Conservation (phyloP, 1,140 invertebrate species). For the Drosophila tsacasi region DNA sequence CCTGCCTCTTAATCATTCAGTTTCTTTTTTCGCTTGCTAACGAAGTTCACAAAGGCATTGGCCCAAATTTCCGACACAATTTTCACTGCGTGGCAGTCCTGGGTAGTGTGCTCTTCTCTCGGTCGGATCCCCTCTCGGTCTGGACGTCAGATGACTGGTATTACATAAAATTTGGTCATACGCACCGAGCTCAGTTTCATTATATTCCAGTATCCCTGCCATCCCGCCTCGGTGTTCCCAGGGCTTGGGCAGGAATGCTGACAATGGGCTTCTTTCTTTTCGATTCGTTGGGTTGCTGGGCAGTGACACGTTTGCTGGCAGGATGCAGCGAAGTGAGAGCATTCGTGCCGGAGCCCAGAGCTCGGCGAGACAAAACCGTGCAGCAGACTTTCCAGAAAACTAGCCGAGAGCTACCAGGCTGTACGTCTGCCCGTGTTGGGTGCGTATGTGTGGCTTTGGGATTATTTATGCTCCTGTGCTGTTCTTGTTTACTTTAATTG, state of each 20-base stretch:
- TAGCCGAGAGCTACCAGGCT: slow-evolving; percentile 11
- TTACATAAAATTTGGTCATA: slow-evolving; percentile 74
- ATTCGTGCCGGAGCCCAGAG: background rate
- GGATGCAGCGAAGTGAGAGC: slow-evolving; percentile 3
- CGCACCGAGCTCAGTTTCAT: slow-evolving; percentile 52
- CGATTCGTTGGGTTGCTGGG: slow-evolving; percentile 39
- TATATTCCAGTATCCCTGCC: slow-evolving; percentile 14
- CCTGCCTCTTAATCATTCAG: slow-evolving; percentile 3
- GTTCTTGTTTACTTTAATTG: slow-evolving; percentile 72
- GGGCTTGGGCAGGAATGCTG: slow-evolving; percentile 52
- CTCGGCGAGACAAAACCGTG: slow-evolving; percentile 12
- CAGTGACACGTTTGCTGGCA: slow-evolving; percentile 22
- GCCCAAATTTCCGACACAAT: slow-evolving; percentile 54
- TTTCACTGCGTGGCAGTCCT: slow-evolving; percentile 30
- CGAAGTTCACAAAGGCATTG: slow-evolving; percentile 54
- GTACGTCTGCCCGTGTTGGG: slow-evolving; percentile 5
- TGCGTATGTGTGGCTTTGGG: slow-evolving; percentile 23
- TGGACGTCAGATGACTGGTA: slow-evolving; percentile 56
- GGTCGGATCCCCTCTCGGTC: slow-evolving; percentile 10
- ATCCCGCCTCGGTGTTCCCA: background rate
- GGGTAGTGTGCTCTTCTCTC: background rate
- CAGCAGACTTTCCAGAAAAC: slow-evolving; percentile 8
- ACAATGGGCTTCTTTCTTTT: slow-evolving; percentile 50
- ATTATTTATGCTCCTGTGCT: slow-evolving; percentile 33
- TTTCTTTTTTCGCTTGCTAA: slow-evolving; percentile 24